A percentile compares a stretch with the other conserved stretches of the same genome.
Evolutionary conservation across 2,888 invertebrate species (phyloP).

Genomic region (Graphium colonna): DNA sequence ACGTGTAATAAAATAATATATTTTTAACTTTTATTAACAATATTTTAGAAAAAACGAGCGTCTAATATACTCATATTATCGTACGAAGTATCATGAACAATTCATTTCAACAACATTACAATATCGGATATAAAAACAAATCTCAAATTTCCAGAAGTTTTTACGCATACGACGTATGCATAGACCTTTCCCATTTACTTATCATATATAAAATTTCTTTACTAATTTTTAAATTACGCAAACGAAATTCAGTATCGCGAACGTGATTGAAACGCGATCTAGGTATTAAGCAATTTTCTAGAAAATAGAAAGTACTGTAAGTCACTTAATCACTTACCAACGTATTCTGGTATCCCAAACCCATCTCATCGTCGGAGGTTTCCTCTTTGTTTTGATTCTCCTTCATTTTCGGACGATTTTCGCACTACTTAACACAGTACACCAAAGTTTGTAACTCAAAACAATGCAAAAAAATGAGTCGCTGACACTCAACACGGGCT

Average conservation of each 20-base stretch:
- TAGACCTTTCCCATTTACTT: background rate
- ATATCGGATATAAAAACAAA: background rate
- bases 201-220: background rate
- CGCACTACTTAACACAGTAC: constrained; percentile 43
- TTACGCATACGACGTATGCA: background rate
- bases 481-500: constrained; percentile 22
- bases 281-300: constrained; percentile 37
- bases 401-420: constrained; percentile 56
- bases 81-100: too few relatives aligned
- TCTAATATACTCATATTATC: too few relatives aligned
- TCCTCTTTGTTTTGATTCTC: constrained; percentile 58
- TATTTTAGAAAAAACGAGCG: too few relatives aligned
- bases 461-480: constrained; percentile 42
- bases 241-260: constrained; percentile 8
- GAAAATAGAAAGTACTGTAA: constrained; percentile 55
- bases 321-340: constrained; percentile 76
- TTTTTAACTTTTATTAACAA: too few relatives aligned
- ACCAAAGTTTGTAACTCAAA: constrained; percentile 48
- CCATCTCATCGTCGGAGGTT: constrained; percentile 80
- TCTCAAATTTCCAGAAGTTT: background rate
- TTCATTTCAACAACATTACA: background rate
- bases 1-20: background rate
- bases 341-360: constrained; percentile 85
- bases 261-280: constrained; percentile 25
- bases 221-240: background rate